Evolutionary conservation across 2,888 invertebrate species (phyloP).

Genomic region (Plebejus argus): DNA sequence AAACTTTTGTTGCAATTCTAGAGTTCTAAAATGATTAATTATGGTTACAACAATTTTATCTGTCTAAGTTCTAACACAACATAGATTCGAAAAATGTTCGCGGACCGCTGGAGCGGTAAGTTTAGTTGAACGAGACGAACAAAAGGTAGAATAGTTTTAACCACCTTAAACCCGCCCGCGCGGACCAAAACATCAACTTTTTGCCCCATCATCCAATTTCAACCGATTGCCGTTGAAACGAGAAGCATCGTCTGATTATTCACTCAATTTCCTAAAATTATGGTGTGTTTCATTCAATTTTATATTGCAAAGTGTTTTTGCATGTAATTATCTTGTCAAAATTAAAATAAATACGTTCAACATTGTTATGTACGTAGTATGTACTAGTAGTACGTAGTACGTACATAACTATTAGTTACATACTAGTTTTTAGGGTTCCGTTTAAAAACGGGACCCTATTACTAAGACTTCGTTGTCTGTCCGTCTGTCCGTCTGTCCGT

Average conservation of each 20-base stretch:
- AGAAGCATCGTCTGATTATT: constrained; percentile 18
- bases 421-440: too few relatives aligned
- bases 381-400: not conserved
- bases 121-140: not conserved
- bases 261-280: not conserved
- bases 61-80: too few relatives aligned
- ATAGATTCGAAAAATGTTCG: not conserved
- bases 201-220: constrained; percentile 30
- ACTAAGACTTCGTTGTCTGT: too few relatives aligned
- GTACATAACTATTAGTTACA: too few relatives aligned
- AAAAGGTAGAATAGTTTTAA: constrained; percentile 33
- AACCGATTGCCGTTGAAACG: constrained; percentile 24
- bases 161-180: not conserved
- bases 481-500: too few relatives aligned
- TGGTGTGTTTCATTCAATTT: constrained; percentile 6
- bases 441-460: too few relatives aligned
- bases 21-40: too few relatives aligned
- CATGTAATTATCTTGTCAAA: constrained; percentile 2
- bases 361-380: not conserved
- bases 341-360: not conserved
- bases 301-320: not conserved
- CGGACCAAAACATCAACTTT: constrained; percentile 10
- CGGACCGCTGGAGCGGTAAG: constrained; percentile 38
- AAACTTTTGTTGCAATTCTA: not conserved
- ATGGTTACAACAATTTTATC: too few relatives aligned